These are phyloP conservation scores for Helicoverpa assulta DNA, from an alignment of 2,888 invertebrate genomes.

Conservation along the genomic window DNA sequence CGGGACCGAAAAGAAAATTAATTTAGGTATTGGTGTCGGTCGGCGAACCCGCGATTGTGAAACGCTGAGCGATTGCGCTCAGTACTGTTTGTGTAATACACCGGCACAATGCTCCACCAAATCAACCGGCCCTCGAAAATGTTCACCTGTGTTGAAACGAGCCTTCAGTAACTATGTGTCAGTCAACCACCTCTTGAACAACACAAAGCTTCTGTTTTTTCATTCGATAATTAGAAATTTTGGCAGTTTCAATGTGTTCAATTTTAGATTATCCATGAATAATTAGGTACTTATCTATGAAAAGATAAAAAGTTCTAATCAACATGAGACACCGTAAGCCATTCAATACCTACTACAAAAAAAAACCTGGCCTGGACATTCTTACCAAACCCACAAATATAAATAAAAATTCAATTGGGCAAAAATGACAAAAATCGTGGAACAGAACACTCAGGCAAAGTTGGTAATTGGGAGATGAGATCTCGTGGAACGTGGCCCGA, in stretches of 20 bases:
- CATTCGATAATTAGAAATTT: background rate
- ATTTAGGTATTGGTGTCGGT: slow-evolving; percentile 90
- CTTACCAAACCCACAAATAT: slow-evolving; percentile 26
- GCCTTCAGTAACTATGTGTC: slow-evolving; percentile 64
- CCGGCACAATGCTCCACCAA: slow-evolving; percentile 84
- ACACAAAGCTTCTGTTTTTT: too few species aligned
- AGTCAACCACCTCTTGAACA: slow-evolving; percentile 59
- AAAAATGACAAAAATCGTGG: slow-evolving; percentile 86
- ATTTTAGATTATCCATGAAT: background rate
- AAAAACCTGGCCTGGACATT: slow-evolving; percentile 8
- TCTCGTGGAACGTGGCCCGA: slow-evolving; percentile 87
- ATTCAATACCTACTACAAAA: background rate
- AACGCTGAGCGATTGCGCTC: slow-evolving; percentile 87
- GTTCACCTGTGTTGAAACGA: slow-evolving; percentile 83
- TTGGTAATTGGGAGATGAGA: slow-evolving; percentile 89
- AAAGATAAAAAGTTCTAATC: background rate
- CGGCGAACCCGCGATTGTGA: slow-evolving; percentile 88
- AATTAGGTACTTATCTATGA: background rate
- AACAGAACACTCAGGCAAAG: slow-evolving; percentile 79
- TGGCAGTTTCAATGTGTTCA: background rate
- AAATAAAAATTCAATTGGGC: slow-evolving; percentile 65
- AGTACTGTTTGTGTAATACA: slow-evolving; percentile 87
- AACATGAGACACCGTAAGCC: background rate
- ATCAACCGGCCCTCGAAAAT: slow-evolving; percentile 84
- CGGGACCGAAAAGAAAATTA: slow-evolving; percentile 88